phyloP scores from a whole-genome alignment of 37 sponge, comb jelly and placozoan genomes.

The Ephydatia muelleri region DNA sequence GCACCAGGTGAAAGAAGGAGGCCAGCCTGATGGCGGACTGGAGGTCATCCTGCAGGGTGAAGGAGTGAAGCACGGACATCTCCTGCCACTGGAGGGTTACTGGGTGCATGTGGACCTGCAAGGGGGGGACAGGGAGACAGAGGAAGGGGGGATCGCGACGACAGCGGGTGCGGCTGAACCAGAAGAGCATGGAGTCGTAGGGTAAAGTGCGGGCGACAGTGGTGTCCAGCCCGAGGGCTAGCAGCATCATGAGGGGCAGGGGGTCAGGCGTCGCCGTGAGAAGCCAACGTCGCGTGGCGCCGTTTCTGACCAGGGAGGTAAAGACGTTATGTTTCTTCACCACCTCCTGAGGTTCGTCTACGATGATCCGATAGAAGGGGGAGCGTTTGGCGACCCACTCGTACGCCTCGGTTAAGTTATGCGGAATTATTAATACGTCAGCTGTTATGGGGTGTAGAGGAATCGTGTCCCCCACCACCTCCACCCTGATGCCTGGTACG shows the following conservation, averaged over 20 bases:
- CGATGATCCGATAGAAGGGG: neutral
- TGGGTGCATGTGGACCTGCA: neutral
- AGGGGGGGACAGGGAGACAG: constrained; percentile 3
- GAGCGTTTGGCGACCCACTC: neutral
- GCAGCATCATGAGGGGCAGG: constrained; percentile 1
- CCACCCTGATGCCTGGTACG: neutral
- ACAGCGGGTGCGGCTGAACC: constrained; percentile 9
- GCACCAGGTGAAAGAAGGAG: neutral
- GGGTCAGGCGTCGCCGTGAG: constrained; percentile 13
- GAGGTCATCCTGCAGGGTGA: neutral
- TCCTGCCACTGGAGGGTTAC: constrained; percentile 8
- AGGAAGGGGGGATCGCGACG: constrained; percentile 3
- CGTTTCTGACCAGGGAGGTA: neutral
- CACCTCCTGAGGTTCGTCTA: neutral
- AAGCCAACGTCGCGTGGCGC: constrained; percentile 3
- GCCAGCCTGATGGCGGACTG: neutral
- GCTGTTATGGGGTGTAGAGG: neutral
- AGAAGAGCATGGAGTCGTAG: neutral
- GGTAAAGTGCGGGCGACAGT: neutral
- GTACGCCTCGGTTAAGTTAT: neutral
- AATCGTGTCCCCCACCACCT: neutral
- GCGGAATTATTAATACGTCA: neutral
- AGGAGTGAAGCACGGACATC: constrained; percentile 4
- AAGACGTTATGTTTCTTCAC: neutral
- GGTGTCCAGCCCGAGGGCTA: neutral